Percentiles rank a stretch among this genome's conserved stretches.
phyloP scores from a whole-genome alignment of 2,797 vertebrate genomes.

The Novumbra hubbsi region DNA sequence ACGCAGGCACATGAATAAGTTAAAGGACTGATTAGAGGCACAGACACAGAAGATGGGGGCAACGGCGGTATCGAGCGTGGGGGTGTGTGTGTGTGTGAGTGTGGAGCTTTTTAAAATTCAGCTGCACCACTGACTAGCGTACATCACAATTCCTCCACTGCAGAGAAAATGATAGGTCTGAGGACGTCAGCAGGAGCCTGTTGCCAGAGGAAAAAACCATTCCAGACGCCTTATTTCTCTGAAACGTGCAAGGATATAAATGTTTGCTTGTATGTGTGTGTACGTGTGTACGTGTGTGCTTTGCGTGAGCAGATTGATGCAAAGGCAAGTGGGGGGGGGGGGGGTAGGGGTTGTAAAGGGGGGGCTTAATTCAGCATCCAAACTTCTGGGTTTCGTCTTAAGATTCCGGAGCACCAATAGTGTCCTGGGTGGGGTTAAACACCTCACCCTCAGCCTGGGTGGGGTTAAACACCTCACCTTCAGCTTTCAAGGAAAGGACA shows the following conservation, averaged over 20 bases:
- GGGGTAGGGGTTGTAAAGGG: too few relatives aligned
- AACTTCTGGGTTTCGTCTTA: constrained; percentile 26
- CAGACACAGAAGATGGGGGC: constrained; percentile 14
- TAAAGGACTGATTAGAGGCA: constrained; percentile 43
- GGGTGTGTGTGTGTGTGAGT: constrained; percentile 45
- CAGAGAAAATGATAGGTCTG: constrained; percentile 81
- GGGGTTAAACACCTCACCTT: background rate
- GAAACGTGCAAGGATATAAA: background rate
- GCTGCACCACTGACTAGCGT: constrained; percentile 74
- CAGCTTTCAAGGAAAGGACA: constrained; percentile 18
- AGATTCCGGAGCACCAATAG: constrained; percentile 9
- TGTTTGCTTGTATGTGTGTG: constrained; percentile 29
- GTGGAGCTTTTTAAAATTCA: constrained; percentile 82
- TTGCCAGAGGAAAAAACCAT: constrained; percentile 35
- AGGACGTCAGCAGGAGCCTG: constrained; percentile 79
- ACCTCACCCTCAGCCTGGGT: background rate
- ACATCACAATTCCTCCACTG: constrained; percentile 78
- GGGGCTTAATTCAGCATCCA: constrained; percentile 34
- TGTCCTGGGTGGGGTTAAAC: background rate
- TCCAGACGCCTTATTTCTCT: constrained; percentile 56
- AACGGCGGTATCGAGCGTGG: constrained; percentile 74
- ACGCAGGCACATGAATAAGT: constrained; percentile 45
- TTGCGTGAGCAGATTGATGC: constrained; percentile 26
- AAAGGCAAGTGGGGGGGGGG: constrained; percentile 3
- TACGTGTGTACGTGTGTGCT: constrained; percentile 11